Conservation (phyloP, 2,113 vertebrate species). For the Triplophysa dalaica region DNA sequence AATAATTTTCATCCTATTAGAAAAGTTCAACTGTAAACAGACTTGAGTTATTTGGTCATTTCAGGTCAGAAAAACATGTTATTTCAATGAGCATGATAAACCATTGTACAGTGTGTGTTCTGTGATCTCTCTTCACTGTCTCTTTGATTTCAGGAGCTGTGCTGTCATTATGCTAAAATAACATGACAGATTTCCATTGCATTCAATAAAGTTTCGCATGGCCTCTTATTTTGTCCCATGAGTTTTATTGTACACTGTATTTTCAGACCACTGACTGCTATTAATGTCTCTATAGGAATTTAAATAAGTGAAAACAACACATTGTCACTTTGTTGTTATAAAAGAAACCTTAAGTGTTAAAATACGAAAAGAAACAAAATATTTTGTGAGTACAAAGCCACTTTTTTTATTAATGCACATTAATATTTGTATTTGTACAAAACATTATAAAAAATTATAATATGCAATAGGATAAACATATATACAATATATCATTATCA, state of each 20-base stretch:
- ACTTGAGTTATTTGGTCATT: slow-evolving; percentile 78
- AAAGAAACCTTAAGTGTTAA: too few relatives aligned
- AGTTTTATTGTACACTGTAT: slow-evolving; percentile 19
- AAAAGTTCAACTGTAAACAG: slow-evolving; percentile 63
- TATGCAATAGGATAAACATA: too few relatives aligned
- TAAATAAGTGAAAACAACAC: too few relatives aligned
- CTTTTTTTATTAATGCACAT: too few relatives aligned
- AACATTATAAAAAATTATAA: too few relatives aligned
- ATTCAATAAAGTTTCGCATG: slow-evolving; percentile 94
- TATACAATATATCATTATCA: too few relatives aligned
- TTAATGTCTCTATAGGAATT: too few relatives aligned
- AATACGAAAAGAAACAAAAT: too few relatives aligned
- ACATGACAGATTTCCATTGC: slow-evolving; percentile 71
- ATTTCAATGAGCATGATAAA: slow-evolving; percentile 72
- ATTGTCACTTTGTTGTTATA: too few relatives aligned
- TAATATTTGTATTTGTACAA: too few relatives aligned
- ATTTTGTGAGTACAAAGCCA: too few relatives aligned
- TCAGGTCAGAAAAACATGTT: slow-evolving; percentile 72
- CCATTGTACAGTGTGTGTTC: slow-evolving; percentile 74
- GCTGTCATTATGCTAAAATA: slow-evolving; percentile 82
- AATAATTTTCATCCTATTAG: slow-evolving; percentile 53
- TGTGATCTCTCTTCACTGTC: slow-evolving; percentile 74
- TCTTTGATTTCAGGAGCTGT: slow-evolving; percentile 72
- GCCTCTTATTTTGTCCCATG: slow-evolving; percentile 66
- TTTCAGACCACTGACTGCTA: too few relatives aligned